Conservation (phyloP, 1,140 invertebrate genomes). For the Pseudobourletiella spinata region DNA sequence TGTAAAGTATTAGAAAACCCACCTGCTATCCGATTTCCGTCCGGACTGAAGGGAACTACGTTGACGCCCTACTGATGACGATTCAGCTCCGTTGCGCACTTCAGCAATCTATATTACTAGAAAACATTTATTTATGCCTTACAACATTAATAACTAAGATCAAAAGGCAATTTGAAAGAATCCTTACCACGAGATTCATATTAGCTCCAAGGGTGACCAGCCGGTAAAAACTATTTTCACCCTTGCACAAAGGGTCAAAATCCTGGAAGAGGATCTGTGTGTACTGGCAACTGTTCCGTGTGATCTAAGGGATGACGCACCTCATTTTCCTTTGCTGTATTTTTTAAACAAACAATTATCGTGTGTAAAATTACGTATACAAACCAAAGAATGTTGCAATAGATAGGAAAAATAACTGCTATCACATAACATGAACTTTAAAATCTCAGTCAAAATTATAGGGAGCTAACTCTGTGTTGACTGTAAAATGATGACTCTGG, state of each 20-base stretch:
- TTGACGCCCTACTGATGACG: slow-evolving; percentile 88
- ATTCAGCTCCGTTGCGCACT: slow-evolving; percentile 61
- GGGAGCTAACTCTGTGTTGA: no score
- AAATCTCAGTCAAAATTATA: no score
- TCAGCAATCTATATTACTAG: slow-evolving; percentile 48
- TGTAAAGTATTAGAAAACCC: no score
- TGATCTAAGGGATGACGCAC: slow-evolving; percentile 91
- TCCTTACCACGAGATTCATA: slow-evolving; percentile 50
- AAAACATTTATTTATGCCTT: not conserved
- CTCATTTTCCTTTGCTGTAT: slow-evolving; percentile 54
- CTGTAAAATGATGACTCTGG: no score
- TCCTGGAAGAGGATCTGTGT: slow-evolving; percentile 87
- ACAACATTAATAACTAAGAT: slow-evolving; percentile 10
- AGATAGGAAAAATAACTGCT: not conserved
- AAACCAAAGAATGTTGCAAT: not conserved
- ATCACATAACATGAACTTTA: not conserved
- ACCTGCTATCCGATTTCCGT: slow-evolving; percentile 75
- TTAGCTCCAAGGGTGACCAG: slow-evolving; percentile 86
- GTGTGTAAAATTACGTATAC: not conserved
- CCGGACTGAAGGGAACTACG: slow-evolving; percentile 83
- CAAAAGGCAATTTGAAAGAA: not conserved
- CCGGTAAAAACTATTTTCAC: slow-evolving; percentile 53
- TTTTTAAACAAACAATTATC: not conserved
- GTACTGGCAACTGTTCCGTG: slow-evolving; percentile 92
- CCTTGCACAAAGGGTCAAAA: slow-evolving; percentile 54